phyloP scores from a whole-genome alignment of 64 coral and sea anemone species.

The Acropora yongei region DNA sequence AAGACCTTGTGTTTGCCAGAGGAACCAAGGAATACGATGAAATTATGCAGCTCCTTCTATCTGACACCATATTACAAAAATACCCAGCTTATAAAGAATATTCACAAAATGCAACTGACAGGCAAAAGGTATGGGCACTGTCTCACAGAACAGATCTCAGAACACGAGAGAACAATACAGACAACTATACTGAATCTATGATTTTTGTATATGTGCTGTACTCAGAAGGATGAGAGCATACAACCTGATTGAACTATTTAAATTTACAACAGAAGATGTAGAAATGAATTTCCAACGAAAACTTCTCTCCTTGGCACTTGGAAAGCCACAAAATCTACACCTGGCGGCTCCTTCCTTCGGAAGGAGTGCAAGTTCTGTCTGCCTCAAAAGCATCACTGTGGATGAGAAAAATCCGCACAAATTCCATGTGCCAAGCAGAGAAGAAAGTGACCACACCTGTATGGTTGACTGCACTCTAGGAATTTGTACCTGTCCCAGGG shows the following conservation, averaged over 20 bases:
- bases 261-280: constrained; percentile 39
- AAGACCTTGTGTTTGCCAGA: constrained; percentile 53
- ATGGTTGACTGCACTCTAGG: constrained; percentile 37
- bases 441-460: constrained; percentile 14
- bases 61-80: constrained; percentile 5
- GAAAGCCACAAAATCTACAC: constrained; percentile 34
- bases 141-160: constrained; percentile 12
- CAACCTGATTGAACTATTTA: constrained; percentile 48
- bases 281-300: constrained; percentile 59
- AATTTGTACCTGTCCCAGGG: constrained; percentile 66
- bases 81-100: neutral
- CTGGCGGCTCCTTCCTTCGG: constrained; percentile 49
- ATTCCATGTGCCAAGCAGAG: constrained; percentile 53
- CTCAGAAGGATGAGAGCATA: constrained; percentile 30
- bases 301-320: constrained; percentile 34
- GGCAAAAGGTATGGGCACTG: neutral
- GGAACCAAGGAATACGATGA: constrained; percentile 6
- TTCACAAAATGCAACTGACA: neutral
- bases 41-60: constrained; percentile 4
- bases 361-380: constrained; percentile 41
- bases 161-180: constrained; percentile 61
- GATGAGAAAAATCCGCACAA: constrained; percentile 31
- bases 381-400: neutral
- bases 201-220: constrained; percentile 61
- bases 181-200: constrained; percentile 68